Evolutionary conservation across 1,140 invertebrate genomes (phyloP).

Genomic region (Teleogryllus occipitalis): DNA sequence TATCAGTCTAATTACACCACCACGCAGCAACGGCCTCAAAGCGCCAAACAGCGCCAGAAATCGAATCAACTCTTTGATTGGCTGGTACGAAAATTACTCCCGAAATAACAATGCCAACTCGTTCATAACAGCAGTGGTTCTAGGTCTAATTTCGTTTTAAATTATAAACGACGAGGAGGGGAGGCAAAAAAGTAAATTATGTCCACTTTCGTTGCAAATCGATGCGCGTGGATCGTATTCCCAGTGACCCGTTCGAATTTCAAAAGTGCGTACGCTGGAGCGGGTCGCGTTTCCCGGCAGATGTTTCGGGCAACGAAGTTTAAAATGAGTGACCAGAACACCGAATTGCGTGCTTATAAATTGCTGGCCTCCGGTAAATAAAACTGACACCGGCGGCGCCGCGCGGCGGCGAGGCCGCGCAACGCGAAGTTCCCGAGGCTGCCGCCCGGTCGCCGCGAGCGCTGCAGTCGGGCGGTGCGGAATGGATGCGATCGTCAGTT

Average conservation of each 20-base stretch:
- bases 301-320: not conserved
- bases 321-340: not conserved
- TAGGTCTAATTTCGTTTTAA: slow-evolving; percentile 1
- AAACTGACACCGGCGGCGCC: not conserved
- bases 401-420: too few relatives aligned
- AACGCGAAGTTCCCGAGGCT: too few relatives aligned
- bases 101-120: not conserved
- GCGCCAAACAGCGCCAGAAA: not conserved
- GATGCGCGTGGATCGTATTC: not conserved
- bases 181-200: not conserved
- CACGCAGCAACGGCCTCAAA: not conserved
- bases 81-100: not conserved
- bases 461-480: too few relatives aligned
- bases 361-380: not conserved
- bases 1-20: not conserved
- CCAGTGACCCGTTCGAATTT: not conserved
- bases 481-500: too few relatives aligned
- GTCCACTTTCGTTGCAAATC: slow-evolving; percentile 3
- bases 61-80: slow-evolving; percentile 4
- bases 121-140: not conserved
- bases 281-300: not conserved
- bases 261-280: not conserved
- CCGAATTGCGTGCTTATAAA: not conserved
- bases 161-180: not conserved
- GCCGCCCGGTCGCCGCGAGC: too few relatives aligned